Base-by-base conservation (phyloP, 2,797 vertebrate species). In the Echiichthys vipera region DNA sequence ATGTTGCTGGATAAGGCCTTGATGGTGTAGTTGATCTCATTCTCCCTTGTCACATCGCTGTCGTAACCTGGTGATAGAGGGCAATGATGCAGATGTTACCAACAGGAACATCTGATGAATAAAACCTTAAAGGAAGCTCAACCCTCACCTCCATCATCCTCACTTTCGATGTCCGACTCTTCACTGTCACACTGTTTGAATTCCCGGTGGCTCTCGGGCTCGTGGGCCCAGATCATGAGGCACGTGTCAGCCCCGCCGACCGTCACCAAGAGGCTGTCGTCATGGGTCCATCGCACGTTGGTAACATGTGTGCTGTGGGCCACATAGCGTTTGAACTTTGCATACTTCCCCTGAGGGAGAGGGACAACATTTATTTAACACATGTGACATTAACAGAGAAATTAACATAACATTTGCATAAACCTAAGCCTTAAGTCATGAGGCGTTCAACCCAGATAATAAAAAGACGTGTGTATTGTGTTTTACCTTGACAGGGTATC, bases 1-100 rank as follows among this genome's bases (percentile, higher is more conserved):
- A 98, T 95, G 90, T 96, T 99, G 85, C 95, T 96, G 84, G 97
- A 97, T 96, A 99, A 98, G 96, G 98, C 97, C 95, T 97, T 99
- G 90, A 99, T 96, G 95, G 97, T 97, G 88, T 99, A 99, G 92
- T 89, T 97, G 89, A 97, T 96, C 93, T 99, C 98, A 78, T 98
- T 99, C 90, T 99, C 98, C 71, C 96, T 95, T 9, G 95, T 99
- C 63, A 99, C 97, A 80, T 99, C 98, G 32, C 98, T 99, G 93
- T 99, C 98, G 73, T 99, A 99, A 50, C 98, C 98, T 99, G 88
- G 55, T 10, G 76, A 86, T 74, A 69, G 20, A 39, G 3, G 50
- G 42, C 10, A 61, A 17, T 5, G 3, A 8, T 1, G 2, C 4
- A 17, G 11, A 32, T 58, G 58, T 55, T 1, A 14, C 29, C 14